A percentile compares a stretch with the other conserved stretches of the same genome.
Conservation (phyloP, 1,140 invertebrate species). For the Macrosteles quadrilineatus region DNA sequence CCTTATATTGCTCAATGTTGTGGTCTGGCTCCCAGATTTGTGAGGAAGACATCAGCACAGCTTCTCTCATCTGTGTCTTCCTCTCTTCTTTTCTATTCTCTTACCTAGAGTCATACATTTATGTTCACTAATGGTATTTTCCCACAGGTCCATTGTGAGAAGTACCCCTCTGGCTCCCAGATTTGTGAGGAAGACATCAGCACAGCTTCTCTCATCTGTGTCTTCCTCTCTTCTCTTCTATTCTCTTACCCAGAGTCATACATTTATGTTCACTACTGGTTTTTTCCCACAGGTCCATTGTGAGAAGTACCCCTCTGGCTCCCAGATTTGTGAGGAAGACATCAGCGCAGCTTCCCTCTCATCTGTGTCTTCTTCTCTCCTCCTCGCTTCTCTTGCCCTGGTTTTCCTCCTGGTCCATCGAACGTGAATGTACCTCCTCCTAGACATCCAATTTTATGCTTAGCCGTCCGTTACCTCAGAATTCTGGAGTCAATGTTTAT, state of each 20-base stretch:
- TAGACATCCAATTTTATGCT: too few relatives aligned
- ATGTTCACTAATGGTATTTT: too few relatives aligned
- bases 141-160: constrained; percentile 21
- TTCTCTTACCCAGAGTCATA: too few relatives aligned
- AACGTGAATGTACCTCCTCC: neutral
- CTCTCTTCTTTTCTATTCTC: neutral
- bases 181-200: constrained; percentile 7
- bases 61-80: neutral
- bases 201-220: neutral
- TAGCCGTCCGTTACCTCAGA: too few relatives aligned
- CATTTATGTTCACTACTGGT: too few relatives aligned
- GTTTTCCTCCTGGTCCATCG: neutral
- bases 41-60: neutral
- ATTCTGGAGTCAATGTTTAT: too few relatives aligned
- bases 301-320: constrained; percentile 16
- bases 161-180: constrained; percentile 21
- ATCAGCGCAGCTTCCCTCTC: neutral
- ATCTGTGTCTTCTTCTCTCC: neutral
- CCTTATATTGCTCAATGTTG: too few relatives aligned
- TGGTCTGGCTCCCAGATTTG: constrained; percentile 21
- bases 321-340: constrained; percentile 25
- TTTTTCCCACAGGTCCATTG: constrained; percentile 26
- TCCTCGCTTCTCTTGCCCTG: neutral
- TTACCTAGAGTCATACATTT: too few relatives aligned
- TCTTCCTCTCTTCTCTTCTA: neutral